Base-by-base conservation (phyloP, 2,888 invertebrate genomes). In the Acrobasis consociella region DNA sequence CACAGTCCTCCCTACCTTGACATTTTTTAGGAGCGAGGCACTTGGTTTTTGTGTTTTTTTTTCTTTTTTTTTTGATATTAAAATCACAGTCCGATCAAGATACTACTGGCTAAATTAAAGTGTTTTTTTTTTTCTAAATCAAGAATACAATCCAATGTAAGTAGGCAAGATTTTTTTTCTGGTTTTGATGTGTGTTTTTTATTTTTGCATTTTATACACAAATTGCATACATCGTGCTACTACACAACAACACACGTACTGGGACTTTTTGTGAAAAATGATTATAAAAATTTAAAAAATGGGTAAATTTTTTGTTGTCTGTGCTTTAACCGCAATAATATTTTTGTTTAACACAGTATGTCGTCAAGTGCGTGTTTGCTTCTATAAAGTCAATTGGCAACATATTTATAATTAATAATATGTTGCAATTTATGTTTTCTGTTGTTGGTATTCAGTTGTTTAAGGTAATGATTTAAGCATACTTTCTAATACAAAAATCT, bases 361-460 rank as follows among this genome's bases (percentile, higher is more conserved):
- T 99, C 90, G 99, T 99, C 79, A 99, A 99, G 94, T 99, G 99
- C 95, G 99, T 99, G 90, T 97, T 98, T 91, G 98, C 98, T 93
- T 98, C 98, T 80, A 96, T 99, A 83, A 98, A 97, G 94, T 98
- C 98, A 78, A 99, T 99, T 93, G 99, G 99, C 88, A 99, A 99
- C 94, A 99, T 99, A 91, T 98, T 99, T 95, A 94, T 99, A 94
- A 99, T 99, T 93, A 99, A 99, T 91, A 98, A 98, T 94, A 97
- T 99, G 91, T 97, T 99, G 88, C 97, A 99, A 95, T 99, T 99
- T 94, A 99, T 99, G 99, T 99, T 99, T 93, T 98, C 99, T 93
- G 99, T 99, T 87, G 98, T 99, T 91, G 99, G 99, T 92, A 98
- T 99, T 85, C 99, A 99, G 93, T 96, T 99, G 79, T 99, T 99